Base-by-base conservation (phyloP, 2,797 vertebrate species). In the Rhynchotus rufescens region DNA sequence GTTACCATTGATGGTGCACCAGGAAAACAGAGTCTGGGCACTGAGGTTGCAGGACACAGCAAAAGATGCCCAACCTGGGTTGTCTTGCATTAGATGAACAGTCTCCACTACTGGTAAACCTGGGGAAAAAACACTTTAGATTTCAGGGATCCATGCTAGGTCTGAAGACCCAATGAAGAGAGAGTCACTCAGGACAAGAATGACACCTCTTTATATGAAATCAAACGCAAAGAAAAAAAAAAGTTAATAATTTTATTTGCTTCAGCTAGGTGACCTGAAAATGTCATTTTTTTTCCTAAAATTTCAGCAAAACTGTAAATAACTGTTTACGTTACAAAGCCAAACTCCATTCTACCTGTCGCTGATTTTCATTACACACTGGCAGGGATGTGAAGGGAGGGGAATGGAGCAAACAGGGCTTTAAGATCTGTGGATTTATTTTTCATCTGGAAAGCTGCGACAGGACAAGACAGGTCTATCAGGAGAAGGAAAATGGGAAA, bases 201-300 rank as follows among this genome's bases (percentile, higher is more conserved):
- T 13, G 40, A 81, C 66, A n/a, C 32, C 28, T 80, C 54, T 84
- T 67, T 60, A 45, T 8, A 74, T 2, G 4, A 92, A 90, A 56
- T 23, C 28, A 68, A 89, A 92, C 30, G 71, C 7, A 15, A 93
- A 79, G 28, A 71, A 20, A 14, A 15, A 15, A 92, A 79, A 36
- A 71, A 17, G 15, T 90, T 93, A 90, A 92, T 94, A 0, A 5
- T 38, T 84, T 80, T 77, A 86, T 92, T 94, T 84, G 67, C 61
- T 93, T 88, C 74, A 79, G 71, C 61, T 74, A 74, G 57, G 71
- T 93, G 93, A 84, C 96, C 94, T 92, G 87, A 85, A 96, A 94
- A 81, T 23, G 80, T 94, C 84, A 86, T 65, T 83, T 65, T 80
- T 65, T 67, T 16, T 67, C 77, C 77, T 51, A 38, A 84, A 74